phyloP scores from a whole-genome alignment of 2,797 vertebrate genomes.

The Enteromius trimaculatus region DNA sequence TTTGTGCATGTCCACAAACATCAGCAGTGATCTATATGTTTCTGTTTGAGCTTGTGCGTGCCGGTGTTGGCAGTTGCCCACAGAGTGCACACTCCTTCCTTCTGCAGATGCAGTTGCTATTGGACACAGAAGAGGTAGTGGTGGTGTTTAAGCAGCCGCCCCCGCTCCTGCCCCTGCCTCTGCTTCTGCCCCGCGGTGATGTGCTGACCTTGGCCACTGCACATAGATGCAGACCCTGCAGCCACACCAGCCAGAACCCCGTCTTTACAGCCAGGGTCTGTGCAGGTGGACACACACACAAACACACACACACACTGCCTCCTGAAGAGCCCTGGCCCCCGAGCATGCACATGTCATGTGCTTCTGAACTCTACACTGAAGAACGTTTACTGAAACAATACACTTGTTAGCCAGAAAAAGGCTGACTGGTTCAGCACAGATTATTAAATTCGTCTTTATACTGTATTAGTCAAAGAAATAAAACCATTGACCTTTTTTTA shows the following conservation, averaged over 20 bases:
- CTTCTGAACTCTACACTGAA: constrained; percentile 51
- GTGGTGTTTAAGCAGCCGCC: constrained; percentile 67
- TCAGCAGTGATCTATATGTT: constrained; percentile 49
- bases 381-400: constrained; percentile 48
- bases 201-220: constrained; percentile 81
- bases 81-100: constrained; percentile 70
- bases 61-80: constrained; percentile 49
- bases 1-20: constrained; percentile 15
- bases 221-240: constrained; percentile 75
- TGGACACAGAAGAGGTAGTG: constrained; percentile 80
- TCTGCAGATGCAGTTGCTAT: constrained; percentile 78
- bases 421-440: constrained; percentile 26
- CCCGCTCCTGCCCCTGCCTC: constrained; percentile 54
- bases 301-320: constrained; percentile 53
- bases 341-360: constrained; percentile 76
- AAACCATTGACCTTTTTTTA: background rate
- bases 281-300: constrained; percentile 72
- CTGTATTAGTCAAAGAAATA: constrained; percentile 10
- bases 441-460: constrained; percentile 7
- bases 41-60: constrained; percentile 59
- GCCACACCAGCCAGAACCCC: constrained; percentile 75
- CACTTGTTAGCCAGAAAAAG: constrained; percentile 37
- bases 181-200: constrained; percentile 63
- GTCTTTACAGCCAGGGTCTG: constrained; percentile 64
- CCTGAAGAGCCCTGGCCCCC: constrained; percentile 69